Conservation (phyloP, 2,888 invertebrate species). For the Hydropsyche betteni region DNA sequence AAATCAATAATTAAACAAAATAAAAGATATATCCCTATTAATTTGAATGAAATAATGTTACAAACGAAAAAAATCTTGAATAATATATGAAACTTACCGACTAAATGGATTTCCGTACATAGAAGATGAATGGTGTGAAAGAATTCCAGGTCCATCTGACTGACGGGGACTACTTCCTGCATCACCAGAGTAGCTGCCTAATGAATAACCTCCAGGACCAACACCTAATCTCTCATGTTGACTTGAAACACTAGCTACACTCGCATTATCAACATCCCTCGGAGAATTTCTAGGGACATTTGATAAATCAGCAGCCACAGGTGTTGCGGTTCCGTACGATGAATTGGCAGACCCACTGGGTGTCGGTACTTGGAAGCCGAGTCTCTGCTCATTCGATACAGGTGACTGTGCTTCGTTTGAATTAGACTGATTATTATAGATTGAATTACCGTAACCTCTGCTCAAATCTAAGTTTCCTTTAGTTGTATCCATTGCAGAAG, state of each 20-base stretch:
- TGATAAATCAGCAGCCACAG: slow-evolving; percentile 50
- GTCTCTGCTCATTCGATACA: slow-evolving; percentile 50
- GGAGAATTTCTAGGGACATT: slow-evolving; percentile 53
- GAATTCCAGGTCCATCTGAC: slow-evolving; percentile 56
- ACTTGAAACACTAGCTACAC: slow-evolving; percentile 49
- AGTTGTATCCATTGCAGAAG: slow-evolving; percentile 46
- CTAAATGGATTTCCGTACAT: slow-evolving; percentile 64
- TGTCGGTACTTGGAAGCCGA: slow-evolving; percentile 52
- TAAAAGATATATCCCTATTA: no score
- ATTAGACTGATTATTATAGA: slow-evolving; percentile 48
- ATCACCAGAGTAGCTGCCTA: slow-evolving; percentile 58
- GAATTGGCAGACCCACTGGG: slow-evolving; percentile 51
- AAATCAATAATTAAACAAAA: background rate
- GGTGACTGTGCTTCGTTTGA: slow-evolving; percentile 50
- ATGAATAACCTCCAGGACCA: slow-evolving; percentile 49
- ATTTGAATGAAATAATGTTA: background rate
- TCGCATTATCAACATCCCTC: slow-evolving; percentile 55
- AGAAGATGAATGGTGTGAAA: slow-evolving; percentile 59
- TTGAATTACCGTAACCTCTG: slow-evolving; percentile 42
- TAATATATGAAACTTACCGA: slow-evolving; percentile 56
- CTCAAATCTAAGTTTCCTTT: slow-evolving; percentile 47
- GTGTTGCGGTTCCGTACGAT: slow-evolving; percentile 50
- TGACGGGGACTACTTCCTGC: slow-evolving; percentile 53
- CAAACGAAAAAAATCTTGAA: background rate
- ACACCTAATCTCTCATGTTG: slow-evolving; percentile 59